A percentile compares a stretch with the other conserved stretches of the same genome.
phyloP scores from a whole-genome alignment of 2,888 invertebrate species.

The Lysandra bellargus region DNA sequence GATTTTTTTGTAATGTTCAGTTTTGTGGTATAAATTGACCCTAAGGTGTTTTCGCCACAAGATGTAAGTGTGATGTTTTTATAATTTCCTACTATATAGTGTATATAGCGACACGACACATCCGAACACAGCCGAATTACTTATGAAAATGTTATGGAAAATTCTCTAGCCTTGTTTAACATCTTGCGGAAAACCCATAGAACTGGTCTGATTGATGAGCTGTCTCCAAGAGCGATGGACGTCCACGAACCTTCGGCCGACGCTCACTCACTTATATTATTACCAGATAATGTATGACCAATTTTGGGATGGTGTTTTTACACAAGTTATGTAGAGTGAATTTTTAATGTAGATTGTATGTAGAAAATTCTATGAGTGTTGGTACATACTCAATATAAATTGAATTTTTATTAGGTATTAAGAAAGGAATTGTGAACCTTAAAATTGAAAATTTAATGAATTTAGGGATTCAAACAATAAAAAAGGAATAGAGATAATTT shows the following conservation, averaged over 20 bases:
- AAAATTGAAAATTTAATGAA: no score
- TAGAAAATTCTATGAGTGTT: no score
- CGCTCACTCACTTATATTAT: slow-evolving; percentile 48
- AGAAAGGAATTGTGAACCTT: no score
- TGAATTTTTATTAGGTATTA: no score
- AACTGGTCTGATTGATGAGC: slow-evolving; percentile 51
- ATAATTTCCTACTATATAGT: not conserved
- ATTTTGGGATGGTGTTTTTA: not conserved
- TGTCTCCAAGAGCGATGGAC: slow-evolving; percentile 53
- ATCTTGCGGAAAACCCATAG: slow-evolving; percentile 17
- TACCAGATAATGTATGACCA: slow-evolving; percentile 40
- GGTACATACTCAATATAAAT: no score
- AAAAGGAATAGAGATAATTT: no score
- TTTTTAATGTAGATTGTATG: not conserved
- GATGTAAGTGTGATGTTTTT: no score
- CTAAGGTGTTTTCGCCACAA: no score
- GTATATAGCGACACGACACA: not conserved
- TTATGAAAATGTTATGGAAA: slow-evolving; percentile 6
- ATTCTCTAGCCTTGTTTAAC: not conserved
- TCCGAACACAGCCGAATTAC: not conserved
- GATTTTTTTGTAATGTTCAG: no score
- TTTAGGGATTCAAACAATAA: no score
- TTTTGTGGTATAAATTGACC: no score
- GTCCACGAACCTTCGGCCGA: slow-evolving; percentile 47
- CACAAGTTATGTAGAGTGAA: not conserved